Evolutionary conservation across 2,113 vertebrate genomes (phyloP), one percentile per base, ranked within the genome.

Genomic region (Corapipo altera): DNA sequence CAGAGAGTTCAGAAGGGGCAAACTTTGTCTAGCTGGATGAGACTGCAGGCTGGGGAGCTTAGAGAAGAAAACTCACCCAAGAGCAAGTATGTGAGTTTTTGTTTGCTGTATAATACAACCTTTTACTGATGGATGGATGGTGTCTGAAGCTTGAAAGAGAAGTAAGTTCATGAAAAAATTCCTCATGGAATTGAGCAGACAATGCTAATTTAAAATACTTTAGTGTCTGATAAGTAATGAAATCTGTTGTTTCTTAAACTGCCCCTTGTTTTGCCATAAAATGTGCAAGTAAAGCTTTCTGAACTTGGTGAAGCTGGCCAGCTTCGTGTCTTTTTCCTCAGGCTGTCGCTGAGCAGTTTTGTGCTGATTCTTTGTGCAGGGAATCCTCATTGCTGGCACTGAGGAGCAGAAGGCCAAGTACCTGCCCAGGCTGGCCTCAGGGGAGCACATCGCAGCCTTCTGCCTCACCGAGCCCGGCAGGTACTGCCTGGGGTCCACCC

Each of bases 331-430:
- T 58, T 74, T 35, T 46, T 4, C 3, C 59, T 5, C 8, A 14
- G 62, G 18, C n/a, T 11, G 67, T 21, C 73, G 72, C 64, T 87
- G 64, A 74, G n/a, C 9, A 69, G 76, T 57, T 80, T 41, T 33
- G 15, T 64, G 2, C 62, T 55, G 4, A 55, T 35, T 48, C 67
- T 91, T 93, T 92, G 12, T 97, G 77, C 88, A 99, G 99, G 99
- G 99, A 5, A 99, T 99, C 93, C 97, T 99, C 67, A 97, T 99
- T 32, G 98, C 98, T 22, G 99, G 99, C 67, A 99, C 62, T 11
- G 98, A 99, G n/a, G 98, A 99, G 35, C 99, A 99, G 97, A 99
- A 99, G 88, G 95, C 98, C 33, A 99, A 98, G 80, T 99, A 99
- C 96, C 98, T 99, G 65, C 99, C 99, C 21, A 98, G 96, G 49